These are phyloP conservation scores for Cydia fagiglandana DNA, from an alignment of 1,140 invertebrate genomes.

Conservation along the genomic window DNA sequence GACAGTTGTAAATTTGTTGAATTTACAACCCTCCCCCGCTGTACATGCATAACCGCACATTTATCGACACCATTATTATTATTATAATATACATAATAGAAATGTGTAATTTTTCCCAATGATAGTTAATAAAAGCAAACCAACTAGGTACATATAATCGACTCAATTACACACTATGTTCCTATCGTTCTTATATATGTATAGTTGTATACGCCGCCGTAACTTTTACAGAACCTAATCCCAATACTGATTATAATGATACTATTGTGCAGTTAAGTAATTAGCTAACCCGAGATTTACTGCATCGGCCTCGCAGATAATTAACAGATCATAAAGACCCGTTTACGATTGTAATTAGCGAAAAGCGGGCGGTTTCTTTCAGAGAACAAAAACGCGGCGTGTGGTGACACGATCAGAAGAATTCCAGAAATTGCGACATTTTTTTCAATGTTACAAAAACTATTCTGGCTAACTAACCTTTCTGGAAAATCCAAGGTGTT, in stretches of 20 bases:
- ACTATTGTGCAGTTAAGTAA: neutral
- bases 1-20: too few species aligned
- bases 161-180: too few species aligned
- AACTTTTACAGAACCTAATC: neutral
- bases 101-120: too few species aligned
- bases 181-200: too few species aligned
- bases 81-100: too few species aligned
- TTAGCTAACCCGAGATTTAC: conserved; percentile 9
- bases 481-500: neutral
- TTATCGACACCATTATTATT: too few species aligned
- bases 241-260: neutral
- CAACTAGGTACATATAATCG: too few species aligned
- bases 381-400: conserved; percentile 6
- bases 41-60: too few species aligned
- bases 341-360: conserved; percentile 3
- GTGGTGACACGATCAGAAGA: neutral
- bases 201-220: too few species aligned
- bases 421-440: neutral
- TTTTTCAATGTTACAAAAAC: conserved; percentile 17
- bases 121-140: too few species aligned
- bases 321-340: conserved; percentile 1
- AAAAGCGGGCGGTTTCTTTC: neutral
- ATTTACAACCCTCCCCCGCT: too few species aligned
- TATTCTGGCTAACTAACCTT: neutral
- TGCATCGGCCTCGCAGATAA: neutral